A percentile compares a stretch with the other conserved stretches of the same genome.
These are phyloP conservation scores for Meteorus sp. DNA, from an alignment of 1,140 invertebrate genomes.

Conservation along the genomic window DNA sequence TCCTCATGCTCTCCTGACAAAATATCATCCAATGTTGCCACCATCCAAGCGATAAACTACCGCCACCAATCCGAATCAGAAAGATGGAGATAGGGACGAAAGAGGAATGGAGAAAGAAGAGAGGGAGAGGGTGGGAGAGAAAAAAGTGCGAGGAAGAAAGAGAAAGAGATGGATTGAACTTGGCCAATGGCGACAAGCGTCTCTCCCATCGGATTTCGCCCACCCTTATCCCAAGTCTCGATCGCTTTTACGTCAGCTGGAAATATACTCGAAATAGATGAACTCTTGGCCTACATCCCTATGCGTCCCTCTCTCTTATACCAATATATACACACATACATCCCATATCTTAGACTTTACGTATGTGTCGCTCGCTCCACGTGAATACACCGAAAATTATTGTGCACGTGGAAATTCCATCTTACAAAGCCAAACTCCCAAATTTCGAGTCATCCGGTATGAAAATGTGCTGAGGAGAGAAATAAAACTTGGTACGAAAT, in stretches of 20 bases:
- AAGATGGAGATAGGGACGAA: no score
- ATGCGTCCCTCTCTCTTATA: conserved; percentile 18
- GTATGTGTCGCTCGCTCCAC: no score
- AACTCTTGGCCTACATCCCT: conserved; percentile 58
- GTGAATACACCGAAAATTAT: no score
- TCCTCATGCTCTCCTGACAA: background rate
- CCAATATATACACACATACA: background rate
- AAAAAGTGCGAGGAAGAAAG: background rate
- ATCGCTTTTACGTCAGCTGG: conserved; percentile 52
- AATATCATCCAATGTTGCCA: background rate
- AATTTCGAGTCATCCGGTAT: no score
- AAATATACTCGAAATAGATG: conserved; percentile 55
- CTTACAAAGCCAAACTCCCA: no score
- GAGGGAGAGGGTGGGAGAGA: no score
- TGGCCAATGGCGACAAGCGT: background rate
- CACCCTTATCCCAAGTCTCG: conserved; percentile 33
- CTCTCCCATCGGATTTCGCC: conserved; percentile 18
- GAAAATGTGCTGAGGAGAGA: no score
- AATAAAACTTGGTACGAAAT: no score
- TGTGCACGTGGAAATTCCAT: no score
- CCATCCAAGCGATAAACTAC: background rate
- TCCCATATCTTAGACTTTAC: no score
- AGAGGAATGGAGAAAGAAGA: background rate
- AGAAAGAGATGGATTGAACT: conserved; percentile 6
- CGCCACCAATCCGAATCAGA: no score